Evolutionary conservation across 2,797 vertebrate genomes (phyloP).

Genomic region (Lepus oiostolus): DNA sequence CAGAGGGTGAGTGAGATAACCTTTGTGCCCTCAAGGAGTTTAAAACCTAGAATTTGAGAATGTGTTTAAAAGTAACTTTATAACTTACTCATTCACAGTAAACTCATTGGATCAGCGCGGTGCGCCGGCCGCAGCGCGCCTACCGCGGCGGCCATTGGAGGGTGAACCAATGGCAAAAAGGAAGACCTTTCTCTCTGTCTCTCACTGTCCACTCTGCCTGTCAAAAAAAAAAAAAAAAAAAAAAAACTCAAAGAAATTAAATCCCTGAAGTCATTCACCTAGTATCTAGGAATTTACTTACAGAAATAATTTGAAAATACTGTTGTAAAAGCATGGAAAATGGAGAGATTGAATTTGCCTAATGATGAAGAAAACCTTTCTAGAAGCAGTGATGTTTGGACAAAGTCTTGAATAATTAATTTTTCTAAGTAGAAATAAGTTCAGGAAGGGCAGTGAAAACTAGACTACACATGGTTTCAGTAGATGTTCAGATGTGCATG

Average conservation of each 20-base stretch:
- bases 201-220: too few relatives aligned
- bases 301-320: slow-evolving; percentile 26
- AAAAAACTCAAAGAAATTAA: not conserved
- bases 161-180: too few relatives aligned
- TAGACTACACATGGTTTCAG: not conserved
- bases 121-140: too few relatives aligned
- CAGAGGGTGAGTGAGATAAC: slow-evolving; percentile 36
- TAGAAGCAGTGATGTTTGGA: slow-evolving; percentile 48
- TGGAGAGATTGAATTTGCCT: slow-evolving; percentile 30
- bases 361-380: slow-evolving; percentile 45
- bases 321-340: not conserved
- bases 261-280: slow-evolving; percentile 33
- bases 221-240: too few relatives aligned
- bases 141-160: too few relatives aligned
- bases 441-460: not conserved
- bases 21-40: slow-evolving; percentile 31
- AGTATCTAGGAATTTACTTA: slow-evolving; percentile 36
- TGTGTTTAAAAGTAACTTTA: slow-evolving; percentile 46
- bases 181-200: too few relatives aligned
- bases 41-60: slow-evolving; percentile 37
- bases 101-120: not conserved
- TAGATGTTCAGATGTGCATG: not conserved
- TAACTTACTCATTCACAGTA: slow-evolving; percentile 43
- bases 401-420: slow-evolving; percentile 26
- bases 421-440: slow-evolving; percentile 42